These are phyloP conservation scores for Cyphomyrus plagiostoma DNA, from an alignment of 2,113 vertebrate genomes.

Conservation along the genomic window DNA sequence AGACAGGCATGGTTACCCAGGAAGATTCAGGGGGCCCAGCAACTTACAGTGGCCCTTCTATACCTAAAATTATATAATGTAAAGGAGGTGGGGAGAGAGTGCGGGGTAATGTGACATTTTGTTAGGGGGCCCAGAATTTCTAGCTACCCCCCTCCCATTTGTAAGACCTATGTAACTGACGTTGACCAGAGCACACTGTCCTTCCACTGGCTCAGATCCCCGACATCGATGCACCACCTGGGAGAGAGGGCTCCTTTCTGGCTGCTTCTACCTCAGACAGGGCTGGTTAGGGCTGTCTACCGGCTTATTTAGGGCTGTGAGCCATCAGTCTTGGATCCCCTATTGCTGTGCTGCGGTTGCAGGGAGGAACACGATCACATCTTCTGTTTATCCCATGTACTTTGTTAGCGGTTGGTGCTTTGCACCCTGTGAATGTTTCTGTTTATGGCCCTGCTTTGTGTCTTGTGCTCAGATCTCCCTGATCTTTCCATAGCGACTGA, in stretches of 20 bases:
- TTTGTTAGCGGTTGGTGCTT: not conserved
- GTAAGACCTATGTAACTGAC: not conserved
- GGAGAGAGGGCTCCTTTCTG: not conserved
- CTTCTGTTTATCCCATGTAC: not conserved
- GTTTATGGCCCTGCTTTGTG: not conserved
- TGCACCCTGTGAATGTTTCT: not conserved
- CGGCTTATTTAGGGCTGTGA: not conserved
- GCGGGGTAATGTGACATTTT: not conserved
- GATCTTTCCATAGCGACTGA: not conserved
- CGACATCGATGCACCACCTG: not conserved
- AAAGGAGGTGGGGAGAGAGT: not conserved
- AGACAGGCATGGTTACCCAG: not conserved
- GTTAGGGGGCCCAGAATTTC: not conserved
- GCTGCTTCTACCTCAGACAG: not conserved
- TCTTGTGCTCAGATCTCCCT: not conserved
- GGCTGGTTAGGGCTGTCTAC: not conserved
- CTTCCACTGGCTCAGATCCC: not conserved
- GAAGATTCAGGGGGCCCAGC: not conserved
- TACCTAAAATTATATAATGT: not conserved
- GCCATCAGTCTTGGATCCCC: not conserved
- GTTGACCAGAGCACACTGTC: not conserved
- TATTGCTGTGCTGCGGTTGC: not conserved
- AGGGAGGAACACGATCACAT: not conserved
- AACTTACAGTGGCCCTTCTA: not conserved
- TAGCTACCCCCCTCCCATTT: not conserved